Conservation (phyloP, 2,888 invertebrate species). For the Lasioglossum figueresi region DNA sequence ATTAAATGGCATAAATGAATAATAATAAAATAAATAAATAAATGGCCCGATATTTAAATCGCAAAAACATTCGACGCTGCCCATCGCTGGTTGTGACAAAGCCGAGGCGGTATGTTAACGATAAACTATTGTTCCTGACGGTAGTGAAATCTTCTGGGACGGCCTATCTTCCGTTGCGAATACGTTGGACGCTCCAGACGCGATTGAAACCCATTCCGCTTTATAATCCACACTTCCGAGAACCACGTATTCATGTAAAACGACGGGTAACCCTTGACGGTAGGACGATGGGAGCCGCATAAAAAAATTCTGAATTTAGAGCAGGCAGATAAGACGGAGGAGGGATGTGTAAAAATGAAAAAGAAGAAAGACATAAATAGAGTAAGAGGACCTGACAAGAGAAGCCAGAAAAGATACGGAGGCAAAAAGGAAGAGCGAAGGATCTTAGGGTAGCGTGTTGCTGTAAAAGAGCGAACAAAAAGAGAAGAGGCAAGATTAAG, state of each 20-base stretch:
- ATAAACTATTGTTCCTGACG: not conserved
- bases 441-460: conserved; percentile 29
- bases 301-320: conserved; percentile 60
- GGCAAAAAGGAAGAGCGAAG: not conserved
- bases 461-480: conserved; percentile 11
- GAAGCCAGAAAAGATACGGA: conserved; percentile 34
- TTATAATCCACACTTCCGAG: conserved; percentile 47
- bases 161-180: not conserved
- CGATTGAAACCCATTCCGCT: conserved; percentile 17
- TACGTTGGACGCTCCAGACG: not conserved
- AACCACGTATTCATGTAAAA: conserved; percentile 36
- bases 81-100: not conserved
- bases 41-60: no score
- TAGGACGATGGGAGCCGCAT: conserved; percentile 51
- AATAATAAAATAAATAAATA: no score
- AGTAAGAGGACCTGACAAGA: conserved; percentile 37
- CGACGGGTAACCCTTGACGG: conserved; percentile 57
- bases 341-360: conserved; percentile 49
- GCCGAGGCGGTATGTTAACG: not conserved
- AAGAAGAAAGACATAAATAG: conserved; percentile 38
- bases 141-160: not conserved
- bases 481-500: conserved; percentile 16
- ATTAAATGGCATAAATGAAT: no score
- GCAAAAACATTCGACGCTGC: not conserved
- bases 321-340: conserved; percentile 59